Percentiles rank a stretch among this genome's conserved stretches.
Conservation (phyloP, 35 echinoderm and acorn worm genomes). For the Acanthaster planci region DNA sequence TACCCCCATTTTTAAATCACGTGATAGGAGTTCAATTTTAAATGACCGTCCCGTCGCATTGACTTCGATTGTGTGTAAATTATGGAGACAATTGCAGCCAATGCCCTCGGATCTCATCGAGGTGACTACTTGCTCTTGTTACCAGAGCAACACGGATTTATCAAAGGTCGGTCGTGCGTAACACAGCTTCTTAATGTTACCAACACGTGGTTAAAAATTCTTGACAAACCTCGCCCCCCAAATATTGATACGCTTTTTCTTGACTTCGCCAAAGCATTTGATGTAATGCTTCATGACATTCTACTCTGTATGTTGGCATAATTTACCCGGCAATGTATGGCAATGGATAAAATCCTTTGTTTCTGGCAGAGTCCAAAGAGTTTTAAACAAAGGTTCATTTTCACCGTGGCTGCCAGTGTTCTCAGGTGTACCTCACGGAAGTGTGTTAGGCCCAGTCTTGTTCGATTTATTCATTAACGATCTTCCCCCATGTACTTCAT, state of each 20-base stretch:
- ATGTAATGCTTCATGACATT: constrained; percentile 4
- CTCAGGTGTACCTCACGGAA: too few species aligned
- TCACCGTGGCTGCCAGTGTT: background rate
- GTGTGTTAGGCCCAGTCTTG: too few species aligned
- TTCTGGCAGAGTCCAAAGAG: background rate
- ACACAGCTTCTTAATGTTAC: constrained; percentile 1
- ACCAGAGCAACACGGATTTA: background rate
- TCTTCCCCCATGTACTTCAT: background rate
- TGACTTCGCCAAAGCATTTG: background rate
- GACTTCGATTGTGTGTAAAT: background rate
- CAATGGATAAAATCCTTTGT: background rate
- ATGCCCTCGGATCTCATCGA: background rate
- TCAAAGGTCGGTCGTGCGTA: background rate
- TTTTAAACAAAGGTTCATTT: background rate
- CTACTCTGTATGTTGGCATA: background rate
- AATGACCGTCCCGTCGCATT: background rate
- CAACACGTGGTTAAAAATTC: background rate
- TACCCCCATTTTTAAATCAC: background rate
- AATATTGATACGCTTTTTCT: background rate
- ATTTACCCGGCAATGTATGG: constrained; percentile 39
- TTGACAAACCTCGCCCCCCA: background rate
- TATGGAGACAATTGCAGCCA: background rate
- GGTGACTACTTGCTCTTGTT: background rate
- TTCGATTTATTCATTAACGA: too few species aligned
- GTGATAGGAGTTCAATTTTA: background rate